Evolutionary conservation across 2,113 vertebrate species (phyloP).

Genomic region (Centrocercus urophasianus): DNA sequence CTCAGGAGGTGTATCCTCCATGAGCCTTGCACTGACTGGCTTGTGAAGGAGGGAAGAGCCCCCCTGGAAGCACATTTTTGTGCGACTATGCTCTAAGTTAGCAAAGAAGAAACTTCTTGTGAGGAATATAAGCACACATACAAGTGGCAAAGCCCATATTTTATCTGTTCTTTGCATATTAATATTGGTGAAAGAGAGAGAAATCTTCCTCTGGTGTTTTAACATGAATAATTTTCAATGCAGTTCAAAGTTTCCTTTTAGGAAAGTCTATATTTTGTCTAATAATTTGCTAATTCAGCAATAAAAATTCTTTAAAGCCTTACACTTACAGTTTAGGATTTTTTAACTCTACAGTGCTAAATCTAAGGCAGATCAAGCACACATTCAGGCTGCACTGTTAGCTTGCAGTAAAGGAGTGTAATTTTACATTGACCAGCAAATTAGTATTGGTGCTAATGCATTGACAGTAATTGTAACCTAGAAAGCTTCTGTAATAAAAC

Average conservation of each 20-base stretch:
- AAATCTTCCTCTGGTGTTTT: not conserved
- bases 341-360: not conserved
- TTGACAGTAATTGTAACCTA: not conserved
- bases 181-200: not conserved
- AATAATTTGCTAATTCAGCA: not conserved
- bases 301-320: not conserved
- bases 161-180: not conserved
- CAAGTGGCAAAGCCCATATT: not conserved
- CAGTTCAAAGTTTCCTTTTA: not conserved
- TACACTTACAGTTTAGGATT: not conserved
- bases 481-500: not conserved
- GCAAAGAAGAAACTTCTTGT: not conserved
- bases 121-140: not conserved
- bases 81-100: not conserved
- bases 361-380: not conserved
- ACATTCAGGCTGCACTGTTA: not conserved
- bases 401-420: not conserved
- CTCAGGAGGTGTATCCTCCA: too few relatives aligned
- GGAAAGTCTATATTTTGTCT: not conserved
- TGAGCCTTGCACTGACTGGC: too few relatives aligned
- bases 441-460: not conserved
- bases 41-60: too few relatives aligned
- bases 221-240: not conserved
- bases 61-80: too few relatives aligned
- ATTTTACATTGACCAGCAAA: not conserved